Conservation (phyloP, 2,113 vertebrate genomes). For the Nerophis ophidion region DNA sequence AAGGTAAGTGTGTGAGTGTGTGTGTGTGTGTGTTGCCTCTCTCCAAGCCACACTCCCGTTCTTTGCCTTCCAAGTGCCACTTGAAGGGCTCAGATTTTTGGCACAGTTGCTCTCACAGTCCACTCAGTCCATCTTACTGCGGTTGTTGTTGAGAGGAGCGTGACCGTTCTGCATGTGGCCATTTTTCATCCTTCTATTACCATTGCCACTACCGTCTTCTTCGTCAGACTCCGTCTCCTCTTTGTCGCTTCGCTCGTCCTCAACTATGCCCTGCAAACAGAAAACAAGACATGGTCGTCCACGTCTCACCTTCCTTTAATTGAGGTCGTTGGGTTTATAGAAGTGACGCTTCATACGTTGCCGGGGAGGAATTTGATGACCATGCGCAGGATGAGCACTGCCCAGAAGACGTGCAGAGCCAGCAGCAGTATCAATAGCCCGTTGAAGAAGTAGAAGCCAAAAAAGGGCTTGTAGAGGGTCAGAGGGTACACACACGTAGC, state of each 20-base stretch:
- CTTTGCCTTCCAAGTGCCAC: constrained; percentile 38
- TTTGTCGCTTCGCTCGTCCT: constrained; percentile 87
- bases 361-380: constrained; percentile 89
- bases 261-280: constrained; percentile 66
- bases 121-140: constrained; percentile 71
- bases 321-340: too few species aligned
- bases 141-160: constrained; percentile 78
- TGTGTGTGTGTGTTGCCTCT: constrained; percentile 24
- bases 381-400: constrained; percentile 87
- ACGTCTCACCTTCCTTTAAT: background rate
- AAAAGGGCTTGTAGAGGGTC: constrained; percentile 79
- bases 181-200: constrained; percentile 60
- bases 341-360: constrained; percentile 71
- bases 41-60: constrained; percentile 4
- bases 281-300: background rate
- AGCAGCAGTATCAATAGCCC: constrained; percentile 84
- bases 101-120: constrained; percentile 4
- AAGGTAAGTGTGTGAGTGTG: constrained; percentile 11
- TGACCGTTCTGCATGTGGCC: constrained; percentile 82
- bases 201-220: constrained; percentile 60
- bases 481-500: constrained; percentile 82
- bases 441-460: constrained; percentile 95
- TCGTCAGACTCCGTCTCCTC: constrained; percentile 88
- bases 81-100: background rate
- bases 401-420: constrained; percentile 90